A percentile compares a stretch with the other conserved stretches of the same genome.
Conservation (phyloP, 2,113 vertebrate genomes). For the Bettongia penicillata region DNA sequence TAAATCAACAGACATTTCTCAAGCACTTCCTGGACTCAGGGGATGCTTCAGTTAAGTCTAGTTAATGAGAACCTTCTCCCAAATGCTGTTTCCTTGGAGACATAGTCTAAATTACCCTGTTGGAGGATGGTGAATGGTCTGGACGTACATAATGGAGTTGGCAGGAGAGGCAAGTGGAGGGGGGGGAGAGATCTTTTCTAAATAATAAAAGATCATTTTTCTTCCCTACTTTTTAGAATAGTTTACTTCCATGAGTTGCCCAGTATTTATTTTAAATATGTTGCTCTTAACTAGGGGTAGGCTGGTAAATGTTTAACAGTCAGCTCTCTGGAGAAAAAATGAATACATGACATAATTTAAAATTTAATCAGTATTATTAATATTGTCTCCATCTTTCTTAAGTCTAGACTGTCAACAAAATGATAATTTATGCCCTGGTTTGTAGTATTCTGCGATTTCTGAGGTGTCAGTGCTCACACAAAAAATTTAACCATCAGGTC, state of each 20-base stretch:
- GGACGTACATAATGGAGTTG: background rate
- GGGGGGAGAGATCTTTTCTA: background rate
- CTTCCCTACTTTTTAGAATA: background rate
- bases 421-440: background rate
- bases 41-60: background rate
- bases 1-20: background rate
- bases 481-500: background rate
- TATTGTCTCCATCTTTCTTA: background rate
- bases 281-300: background rate
- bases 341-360: background rate
- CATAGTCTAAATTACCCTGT: background rate
- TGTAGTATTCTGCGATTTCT: background rate
- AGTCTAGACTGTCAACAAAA: background rate
- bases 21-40: accelerated
- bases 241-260: background rate
- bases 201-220: background rate
- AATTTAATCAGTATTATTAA: background rate
- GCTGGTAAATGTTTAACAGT: background rate
- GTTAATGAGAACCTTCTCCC: background rate
- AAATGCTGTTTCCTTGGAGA: background rate
- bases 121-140: background rate
- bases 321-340: background rate
- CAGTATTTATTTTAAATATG: background rate
- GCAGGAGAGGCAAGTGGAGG: background rate
- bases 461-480: background rate